Evolutionary conservation across 1,140 invertebrate species (phyloP).

Genomic region (Archivesica marissinica): DNA sequence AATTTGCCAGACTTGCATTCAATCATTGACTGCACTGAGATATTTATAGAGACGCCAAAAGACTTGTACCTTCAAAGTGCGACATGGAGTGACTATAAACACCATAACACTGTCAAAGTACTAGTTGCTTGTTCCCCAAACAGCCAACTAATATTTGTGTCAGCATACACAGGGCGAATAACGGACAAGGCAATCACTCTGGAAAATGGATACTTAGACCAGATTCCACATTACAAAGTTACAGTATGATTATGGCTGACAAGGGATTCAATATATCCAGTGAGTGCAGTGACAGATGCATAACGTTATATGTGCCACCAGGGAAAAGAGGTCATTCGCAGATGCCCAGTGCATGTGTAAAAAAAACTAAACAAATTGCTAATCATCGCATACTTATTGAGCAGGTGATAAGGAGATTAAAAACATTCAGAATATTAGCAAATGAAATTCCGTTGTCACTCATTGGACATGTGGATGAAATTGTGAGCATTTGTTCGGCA

Average conservation of each 20-base stretch:
- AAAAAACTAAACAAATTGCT: conserved; percentile 48
- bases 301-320: conserved; percentile 41
- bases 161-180: conserved; percentile 33
- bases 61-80: conserved; percentile 46
- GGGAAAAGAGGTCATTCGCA: conserved; percentile 51
- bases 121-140: conserved; percentile 43
- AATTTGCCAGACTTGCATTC: conserved; percentile 37
- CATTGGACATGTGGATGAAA: conserved; percentile 34
- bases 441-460: conserved; percentile 42
- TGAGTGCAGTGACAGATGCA: conserved; percentile 28
- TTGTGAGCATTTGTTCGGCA: conserved; percentile 25
- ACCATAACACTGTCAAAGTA: conserved; percentile 52
- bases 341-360: conserved; percentile 24
- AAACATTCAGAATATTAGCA: conserved; percentile 47
- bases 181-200: conserved; percentile 47
- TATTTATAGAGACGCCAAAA: conserved; percentile 45
- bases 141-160: conserved; percentile 35
- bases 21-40: conserved; percentile 49
- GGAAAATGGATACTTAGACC: conserved; percentile 37
- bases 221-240: not conserved
- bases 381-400: conserved; percentile 46
- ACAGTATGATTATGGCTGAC: conserved; percentile 53
- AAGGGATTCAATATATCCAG: conserved; percentile 45
- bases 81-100: conserved; percentile 57
- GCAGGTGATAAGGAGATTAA: conserved; percentile 50